Evolutionary conservation across 2,797 vertebrate species (phyloP).

Genomic region (Fratercula arctica): DNA sequence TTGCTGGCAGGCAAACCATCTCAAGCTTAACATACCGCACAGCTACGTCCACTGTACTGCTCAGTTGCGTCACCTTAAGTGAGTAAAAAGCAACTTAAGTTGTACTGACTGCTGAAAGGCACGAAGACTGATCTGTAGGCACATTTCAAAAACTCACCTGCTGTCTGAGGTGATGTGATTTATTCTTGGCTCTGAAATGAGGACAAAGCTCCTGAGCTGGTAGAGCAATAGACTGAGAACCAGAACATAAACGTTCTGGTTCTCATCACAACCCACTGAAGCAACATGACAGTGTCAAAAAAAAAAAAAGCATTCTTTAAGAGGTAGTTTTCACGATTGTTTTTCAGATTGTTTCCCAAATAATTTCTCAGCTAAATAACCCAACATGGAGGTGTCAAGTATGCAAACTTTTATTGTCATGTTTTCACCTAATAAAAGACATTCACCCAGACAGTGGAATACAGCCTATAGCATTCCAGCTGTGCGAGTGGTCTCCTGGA

Average conservation of each 20-base stretch:
- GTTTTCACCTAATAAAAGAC: not conserved
- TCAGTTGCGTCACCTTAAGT: not conserved
- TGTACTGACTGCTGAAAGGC: slow-evolving; percentile 11
- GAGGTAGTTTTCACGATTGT: not conserved
- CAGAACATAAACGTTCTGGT: not conserved
- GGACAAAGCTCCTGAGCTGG: not conserved
- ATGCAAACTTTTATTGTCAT: not conserved
- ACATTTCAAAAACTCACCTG: not conserved
- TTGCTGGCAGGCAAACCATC: not conserved
- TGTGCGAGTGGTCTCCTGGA: accelerated
- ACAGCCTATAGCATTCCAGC: not conserved
- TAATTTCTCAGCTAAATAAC: not conserved
- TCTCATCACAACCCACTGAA: not conserved
- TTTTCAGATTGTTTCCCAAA: not conserved
- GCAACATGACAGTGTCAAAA: not conserved
- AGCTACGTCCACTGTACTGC: accelerated
- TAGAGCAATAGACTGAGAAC: not conserved
- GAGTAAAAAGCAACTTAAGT: not conserved
- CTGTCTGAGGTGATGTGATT: not conserved
- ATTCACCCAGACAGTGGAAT: not conserved
- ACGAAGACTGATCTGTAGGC: not conserved
- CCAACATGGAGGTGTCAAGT: not conserved
- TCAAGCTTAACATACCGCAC: not conserved
- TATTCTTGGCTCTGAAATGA: not conserved
- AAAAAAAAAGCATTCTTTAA: not conserved